These are phyloP conservation scores for Chrysocyon brachyurus DNA, from an alignment of 2,797 vertebrate genomes.

Conservation along the genomic window DNA sequence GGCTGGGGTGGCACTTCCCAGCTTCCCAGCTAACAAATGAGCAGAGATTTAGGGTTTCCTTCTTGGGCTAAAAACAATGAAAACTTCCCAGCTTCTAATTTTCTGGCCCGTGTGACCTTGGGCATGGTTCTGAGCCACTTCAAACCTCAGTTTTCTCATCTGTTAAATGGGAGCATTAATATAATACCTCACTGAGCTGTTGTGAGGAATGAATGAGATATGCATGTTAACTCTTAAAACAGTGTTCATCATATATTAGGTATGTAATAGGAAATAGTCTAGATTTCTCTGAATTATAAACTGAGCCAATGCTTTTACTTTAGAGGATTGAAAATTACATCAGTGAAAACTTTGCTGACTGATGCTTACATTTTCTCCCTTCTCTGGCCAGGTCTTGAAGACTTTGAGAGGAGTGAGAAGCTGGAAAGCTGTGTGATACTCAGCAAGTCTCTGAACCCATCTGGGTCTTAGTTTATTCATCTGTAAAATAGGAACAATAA, in stretches of 20 bases:
- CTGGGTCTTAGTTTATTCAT: background rate
- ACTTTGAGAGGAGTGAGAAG: background rate
- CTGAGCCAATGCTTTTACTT: background rate
- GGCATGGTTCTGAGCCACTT: rapidly evolving
- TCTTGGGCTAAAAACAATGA: constrained; percentile 28
- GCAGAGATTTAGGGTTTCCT: constrained; percentile 66
- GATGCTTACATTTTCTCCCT: background rate
- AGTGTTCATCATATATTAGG: background rate
- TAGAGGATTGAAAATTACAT: background rate
- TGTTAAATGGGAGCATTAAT: background rate
- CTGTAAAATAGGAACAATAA: background rate
- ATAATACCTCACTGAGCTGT: background rate
- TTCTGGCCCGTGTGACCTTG: background rate
- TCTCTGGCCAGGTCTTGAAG: background rate
- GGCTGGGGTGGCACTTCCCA: background rate
- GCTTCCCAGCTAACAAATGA: constrained; percentile 71
- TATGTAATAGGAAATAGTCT: background rate
- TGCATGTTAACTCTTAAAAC: background rate
- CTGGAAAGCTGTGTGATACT: background rate
- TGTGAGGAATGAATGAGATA: background rate
- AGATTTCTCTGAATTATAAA: background rate
- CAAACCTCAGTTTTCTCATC: constrained; percentile 26
- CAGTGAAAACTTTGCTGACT: background rate
- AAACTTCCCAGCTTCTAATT: background rate
- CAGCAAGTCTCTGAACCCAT: background rate